phyloP scores from a whole-genome alignment of 2,888 invertebrate genomes.

The Rhagonycha lutea region DNA sequence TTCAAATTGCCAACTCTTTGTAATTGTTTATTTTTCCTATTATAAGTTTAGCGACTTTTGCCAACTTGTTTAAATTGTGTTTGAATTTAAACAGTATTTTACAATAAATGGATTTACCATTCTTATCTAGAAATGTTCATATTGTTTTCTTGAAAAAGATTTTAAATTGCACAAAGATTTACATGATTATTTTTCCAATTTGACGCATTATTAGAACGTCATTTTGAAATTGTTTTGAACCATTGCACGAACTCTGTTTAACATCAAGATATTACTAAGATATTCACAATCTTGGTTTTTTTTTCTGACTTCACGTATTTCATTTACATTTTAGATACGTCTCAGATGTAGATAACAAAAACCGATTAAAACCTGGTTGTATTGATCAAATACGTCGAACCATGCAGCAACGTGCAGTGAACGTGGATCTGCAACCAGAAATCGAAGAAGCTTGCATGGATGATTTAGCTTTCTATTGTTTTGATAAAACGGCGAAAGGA shows the following conservation, averaged over 20 bases:
- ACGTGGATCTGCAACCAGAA: slow-evolving; percentile 92
- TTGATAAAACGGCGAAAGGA: slow-evolving; percentile 82
- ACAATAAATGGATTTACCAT: too few relatives aligned
- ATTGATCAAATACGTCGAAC: slow-evolving; percentile 84
- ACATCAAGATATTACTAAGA: too few relatives aligned
- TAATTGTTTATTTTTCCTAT: too few relatives aligned
- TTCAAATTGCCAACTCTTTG: too few relatives aligned
- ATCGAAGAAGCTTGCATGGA: slow-evolving; percentile 88
- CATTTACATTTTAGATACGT: slow-evolving; percentile 78
- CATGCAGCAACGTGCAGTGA: slow-evolving; percentile 90
- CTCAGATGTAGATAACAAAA: slow-evolving; percentile 53
- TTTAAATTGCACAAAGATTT: too few relatives aligned
- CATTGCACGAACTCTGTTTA: too few relatives aligned
- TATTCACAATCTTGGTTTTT: not conserved
- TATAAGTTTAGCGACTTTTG: too few relatives aligned
- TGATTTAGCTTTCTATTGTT: slow-evolving; percentile 83
- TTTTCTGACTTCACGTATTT: not conserved
- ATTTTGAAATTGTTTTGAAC: not conserved
- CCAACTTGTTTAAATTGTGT: too few relatives aligned
- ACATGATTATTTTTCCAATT: too few relatives aligned
- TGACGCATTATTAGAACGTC: too few relatives aligned
- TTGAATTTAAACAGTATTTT: too few relatives aligned
- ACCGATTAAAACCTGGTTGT: slow-evolving; percentile 64
- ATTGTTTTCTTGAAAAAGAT: too few relatives aligned
- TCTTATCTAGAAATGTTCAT: not conserved